These are phyloP conservation scores for Lypha dubia DNA, from an alignment of 2,888 invertebrate species.

Conservation along the genomic window DNA sequence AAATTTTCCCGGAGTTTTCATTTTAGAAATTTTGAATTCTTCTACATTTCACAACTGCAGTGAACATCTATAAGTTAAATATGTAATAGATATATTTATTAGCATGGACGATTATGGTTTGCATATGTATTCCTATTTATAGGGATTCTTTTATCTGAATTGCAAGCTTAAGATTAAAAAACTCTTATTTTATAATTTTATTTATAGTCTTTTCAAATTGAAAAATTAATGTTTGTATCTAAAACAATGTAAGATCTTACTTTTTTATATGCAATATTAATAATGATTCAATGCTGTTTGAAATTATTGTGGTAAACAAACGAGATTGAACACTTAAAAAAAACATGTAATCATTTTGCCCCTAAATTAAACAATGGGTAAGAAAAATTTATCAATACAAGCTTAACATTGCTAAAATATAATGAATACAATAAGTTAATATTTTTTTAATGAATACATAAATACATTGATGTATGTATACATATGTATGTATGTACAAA, in stretches of 20 bases:
- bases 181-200: no score
- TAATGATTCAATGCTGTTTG: conserved; percentile 57
- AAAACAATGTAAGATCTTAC: no score
- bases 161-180: neutral
- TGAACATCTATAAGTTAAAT: no score
- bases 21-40: no score
- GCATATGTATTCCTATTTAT: neutral
- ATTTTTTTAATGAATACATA: no score
- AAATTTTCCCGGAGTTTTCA: no score
- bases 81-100: no score
- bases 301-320: conserved; percentile 47
- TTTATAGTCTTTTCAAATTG: no score
- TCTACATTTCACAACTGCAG: no score
- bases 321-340: neutral
- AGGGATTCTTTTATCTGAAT: neutral
- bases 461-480: neutral
- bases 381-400: neutral
- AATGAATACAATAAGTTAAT: no score
- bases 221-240: conserved; percentile 30
- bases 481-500: neutral
- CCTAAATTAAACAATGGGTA: neutral
- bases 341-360: neutral
- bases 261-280: no score
- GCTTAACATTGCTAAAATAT: neutral
- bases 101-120: no score